Base-by-base conservation (phyloP, 2,797 vertebrate genomes). In the Bradypodion pumilum region DNA sequence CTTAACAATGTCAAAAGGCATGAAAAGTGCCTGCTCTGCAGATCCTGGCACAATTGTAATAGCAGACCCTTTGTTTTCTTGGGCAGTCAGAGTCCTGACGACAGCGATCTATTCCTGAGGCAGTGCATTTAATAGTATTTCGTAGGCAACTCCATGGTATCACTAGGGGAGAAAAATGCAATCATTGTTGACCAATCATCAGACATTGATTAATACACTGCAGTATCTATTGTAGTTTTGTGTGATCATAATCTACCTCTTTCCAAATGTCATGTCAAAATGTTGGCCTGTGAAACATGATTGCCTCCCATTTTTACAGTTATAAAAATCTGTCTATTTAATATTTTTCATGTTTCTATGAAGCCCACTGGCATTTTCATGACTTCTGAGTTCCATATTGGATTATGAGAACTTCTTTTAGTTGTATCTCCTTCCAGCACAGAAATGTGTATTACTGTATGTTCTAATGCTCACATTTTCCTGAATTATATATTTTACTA, bases 21-120 rank as follows among this genome's bases (percentile, higher is more conserved):
- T 82, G 59, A 65, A 82, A 49, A 4, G 5, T 23, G 44, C 62
- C 56, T 16, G 13, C 59, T 78, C 44, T 49, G 62, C 70, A 82
- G 80, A 9, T 49, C 80, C 44, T 74, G 73, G 56, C 44, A 37
- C 70, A 82, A 65, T 65, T 82, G 27, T 74, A 52, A 42, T 74
- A 82, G 72, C 80, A 82, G 62, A 72, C 82, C 32, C 80, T 74
- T 82, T 82, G 60, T 74, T 60, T 82, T 74, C 70, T 72, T 65
- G 80, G 80, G 19, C 80, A 82, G 35, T 82, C 72, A 12, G 19
- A 10, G 5, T 82, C 80, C 65, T 65, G 35, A 19, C 72, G 23
- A 65, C 80, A 82, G 35, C 42, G 70, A 65, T 74, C 42, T 37
- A 82, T 74, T 63, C 72, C 72, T 35, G 42, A 32, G 15, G 35